Conservation (phyloP, 2,797 vertebrate species). For the Lacerta bilineata region DNA sequence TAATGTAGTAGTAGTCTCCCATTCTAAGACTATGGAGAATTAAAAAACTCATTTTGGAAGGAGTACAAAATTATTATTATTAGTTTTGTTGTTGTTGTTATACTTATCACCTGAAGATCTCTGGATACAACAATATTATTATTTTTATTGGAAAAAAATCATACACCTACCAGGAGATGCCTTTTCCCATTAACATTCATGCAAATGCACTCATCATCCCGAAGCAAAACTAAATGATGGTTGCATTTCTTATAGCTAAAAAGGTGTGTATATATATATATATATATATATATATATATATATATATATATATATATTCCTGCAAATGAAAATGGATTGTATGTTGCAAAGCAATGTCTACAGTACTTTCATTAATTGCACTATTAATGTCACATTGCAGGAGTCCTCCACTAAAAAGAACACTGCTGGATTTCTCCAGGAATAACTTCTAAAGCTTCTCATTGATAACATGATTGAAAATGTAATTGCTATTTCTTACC, state of each 20-base stretch:
- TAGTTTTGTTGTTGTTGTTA: too few relatives aligned
- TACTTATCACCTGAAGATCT: too few relatives aligned
- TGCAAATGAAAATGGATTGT: slow-evolving; percentile 19
- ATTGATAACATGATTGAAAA: slow-evolving; percentile 13
- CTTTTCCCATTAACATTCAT: slow-evolving; percentile 6
- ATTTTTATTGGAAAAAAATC: too few relatives aligned
- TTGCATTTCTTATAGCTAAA: slow-evolving; percentile 11
- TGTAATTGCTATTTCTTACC: slow-evolving; percentile 28
- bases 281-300: background rate
- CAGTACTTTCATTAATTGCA: slow-evolving; percentile 59
- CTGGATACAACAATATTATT: too few relatives aligned
- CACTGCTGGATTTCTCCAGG: background rate
- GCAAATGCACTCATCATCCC: background rate
- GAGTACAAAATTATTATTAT: too few relatives aligned
- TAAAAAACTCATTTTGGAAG: background rate
- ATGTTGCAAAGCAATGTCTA: slow-evolving; percentile 22
- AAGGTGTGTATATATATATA: rapidly evolving
- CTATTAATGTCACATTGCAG: slow-evolving; percentile 41
- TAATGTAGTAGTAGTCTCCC: background rate
- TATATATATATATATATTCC: background rate
- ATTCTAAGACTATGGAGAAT: background rate
- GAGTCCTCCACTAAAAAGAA: slow-evolving; percentile 8
- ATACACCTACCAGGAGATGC: background rate
- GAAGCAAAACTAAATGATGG: slow-evolving; percentile 3
- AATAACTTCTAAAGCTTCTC: slow-evolving; percentile 31